These are phyloP conservation scores for Dicerorhinus sumatrensis DNA, from an alignment of 2,113 vertebrate genomes.

Conservation along the genomic window DNA sequence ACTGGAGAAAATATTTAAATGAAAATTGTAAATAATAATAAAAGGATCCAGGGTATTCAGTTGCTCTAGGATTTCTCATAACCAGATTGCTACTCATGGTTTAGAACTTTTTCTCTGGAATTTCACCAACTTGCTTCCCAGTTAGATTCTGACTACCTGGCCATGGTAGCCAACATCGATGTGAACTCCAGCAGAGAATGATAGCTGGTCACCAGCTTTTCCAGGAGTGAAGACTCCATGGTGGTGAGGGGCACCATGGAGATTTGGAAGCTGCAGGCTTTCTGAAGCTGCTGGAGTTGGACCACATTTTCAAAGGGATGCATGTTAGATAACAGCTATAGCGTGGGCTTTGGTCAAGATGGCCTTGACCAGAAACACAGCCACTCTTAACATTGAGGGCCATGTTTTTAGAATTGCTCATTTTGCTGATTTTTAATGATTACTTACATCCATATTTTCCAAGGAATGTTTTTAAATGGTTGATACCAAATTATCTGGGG, in stretches of 20 bases:
- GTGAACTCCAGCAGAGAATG: not conserved
- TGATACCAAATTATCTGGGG: not conserved
- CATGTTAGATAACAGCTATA: no score
- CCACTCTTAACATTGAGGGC: not conserved
- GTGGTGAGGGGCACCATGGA: not conserved
- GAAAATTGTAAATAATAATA: constrained; percentile 35
- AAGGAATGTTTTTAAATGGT: not conserved
- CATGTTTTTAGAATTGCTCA: not conserved
- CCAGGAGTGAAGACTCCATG: not conserved
- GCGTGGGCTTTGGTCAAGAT: not conserved
- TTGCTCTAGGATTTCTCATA: not conserved
- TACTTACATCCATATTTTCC: not conserved
- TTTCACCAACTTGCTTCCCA: not conserved
- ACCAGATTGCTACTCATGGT: not conserved
- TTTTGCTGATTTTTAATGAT: not conserved
- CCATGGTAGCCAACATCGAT: not conserved
- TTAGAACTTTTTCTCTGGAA: constrained; percentile 31
- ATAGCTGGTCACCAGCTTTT: not conserved
- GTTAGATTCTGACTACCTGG: not conserved
- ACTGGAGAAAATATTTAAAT: constrained; percentile 5
- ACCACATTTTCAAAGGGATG: not conserved
- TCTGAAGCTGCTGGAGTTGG: not conserved
- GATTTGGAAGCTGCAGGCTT: not conserved
- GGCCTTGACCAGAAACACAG: not conserved
- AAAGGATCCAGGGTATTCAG: constrained; percentile 10